These are phyloP conservation scores for Botia kubotai DNA, from an alignment of 2,797 vertebrate species.

Conservation along the genomic window DNA sequence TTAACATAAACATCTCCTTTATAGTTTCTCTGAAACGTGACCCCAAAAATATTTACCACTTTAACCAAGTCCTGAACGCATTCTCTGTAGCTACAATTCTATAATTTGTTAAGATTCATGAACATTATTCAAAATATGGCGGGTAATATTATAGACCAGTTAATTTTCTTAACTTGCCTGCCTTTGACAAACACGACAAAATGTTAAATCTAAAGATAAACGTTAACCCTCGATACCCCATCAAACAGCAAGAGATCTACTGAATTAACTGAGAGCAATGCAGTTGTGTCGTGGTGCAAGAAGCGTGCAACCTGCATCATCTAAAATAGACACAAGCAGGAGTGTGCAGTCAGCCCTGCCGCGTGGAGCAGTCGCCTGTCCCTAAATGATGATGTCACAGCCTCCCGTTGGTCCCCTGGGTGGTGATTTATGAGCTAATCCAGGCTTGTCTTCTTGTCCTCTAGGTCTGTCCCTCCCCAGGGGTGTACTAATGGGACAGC, in stretches of 20 bases:
- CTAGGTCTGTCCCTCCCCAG: constrained; percentile 71
- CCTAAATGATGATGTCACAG: constrained; percentile 79
- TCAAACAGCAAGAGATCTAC: neutral
- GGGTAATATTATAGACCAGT: no score
- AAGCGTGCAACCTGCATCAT: constrained; percentile 71
- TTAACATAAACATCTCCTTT: constrained; percentile 24
- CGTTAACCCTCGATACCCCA: neutral
- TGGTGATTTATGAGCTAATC: constrained; percentile 81
- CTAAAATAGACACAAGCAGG: constrained; percentile 59
- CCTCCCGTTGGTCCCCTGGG: constrained; percentile 70
- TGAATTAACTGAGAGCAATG: neutral
- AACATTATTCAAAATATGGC: no score
- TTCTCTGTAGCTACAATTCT: neutral
- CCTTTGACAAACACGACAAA: neutral
- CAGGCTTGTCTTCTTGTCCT: constrained; percentile 75
- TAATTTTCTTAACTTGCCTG: neutral
- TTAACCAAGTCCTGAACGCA: neutral
- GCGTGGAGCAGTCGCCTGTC: constrained; percentile 66
- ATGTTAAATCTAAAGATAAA: neutral
- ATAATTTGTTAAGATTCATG: no score
- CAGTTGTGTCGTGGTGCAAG: constrained; percentile 54
- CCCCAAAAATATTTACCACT: constrained; percentile 27
- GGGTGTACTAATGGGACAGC: constrained; percentile 76
- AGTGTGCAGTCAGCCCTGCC: constrained; percentile 71
- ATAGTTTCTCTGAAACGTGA: constrained; percentile 7